Evolutionary conservation across 2,797 vertebrate species (phyloP), one percentile per base, ranked within the genome.

Genomic region (Falco biarmicus): DNA sequence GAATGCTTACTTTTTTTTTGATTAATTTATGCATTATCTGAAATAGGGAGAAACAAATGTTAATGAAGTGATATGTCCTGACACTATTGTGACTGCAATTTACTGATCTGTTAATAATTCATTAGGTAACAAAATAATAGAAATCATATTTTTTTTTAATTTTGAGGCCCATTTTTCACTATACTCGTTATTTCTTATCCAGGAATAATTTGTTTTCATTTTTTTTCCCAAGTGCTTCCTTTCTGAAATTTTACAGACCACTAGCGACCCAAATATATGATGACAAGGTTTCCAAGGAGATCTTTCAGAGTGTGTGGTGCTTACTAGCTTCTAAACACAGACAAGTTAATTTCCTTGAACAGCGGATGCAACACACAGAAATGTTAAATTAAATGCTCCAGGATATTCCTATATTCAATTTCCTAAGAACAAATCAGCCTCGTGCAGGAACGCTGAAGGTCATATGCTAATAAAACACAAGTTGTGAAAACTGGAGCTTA

Each of bases 241-340:
- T 87, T 88, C 76, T 78, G 71, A 93, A 95, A 84, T 87, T 18
- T 74, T 93, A 71, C 59, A 91, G 73, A 68, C 90, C 24, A 86
- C 26, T 70, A 71, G 48, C 82, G 73, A 95, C 48, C 34, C 43
- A 90, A 78, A 91, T 90, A 60, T 47, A 76, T 26, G 37, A 25
- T 76, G 61, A 80, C 45, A 94, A 84, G 24, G 17, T 66, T 77
- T 87, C 59, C 90, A 76, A 86, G 24, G 41, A 79, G 39, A 84
- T 24, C 13, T 94, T 87, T 94, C 29, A 4, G 7, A 82, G 25
- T 29, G 2, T 50, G 31, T 64, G 32, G 39, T 73, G 7, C 19
- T 86, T 88, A 19, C 22, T 32, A 37, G 28, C 29, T 83, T 86
- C 84, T 78, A 84, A 70, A 88, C 60, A 41, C 57, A 96, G 28